Evolutionary conservation across 2,888 invertebrate species (phyloP), one percentile per base, ranked within the genome.

Genomic region (Pseudococcus viburni): DNA sequence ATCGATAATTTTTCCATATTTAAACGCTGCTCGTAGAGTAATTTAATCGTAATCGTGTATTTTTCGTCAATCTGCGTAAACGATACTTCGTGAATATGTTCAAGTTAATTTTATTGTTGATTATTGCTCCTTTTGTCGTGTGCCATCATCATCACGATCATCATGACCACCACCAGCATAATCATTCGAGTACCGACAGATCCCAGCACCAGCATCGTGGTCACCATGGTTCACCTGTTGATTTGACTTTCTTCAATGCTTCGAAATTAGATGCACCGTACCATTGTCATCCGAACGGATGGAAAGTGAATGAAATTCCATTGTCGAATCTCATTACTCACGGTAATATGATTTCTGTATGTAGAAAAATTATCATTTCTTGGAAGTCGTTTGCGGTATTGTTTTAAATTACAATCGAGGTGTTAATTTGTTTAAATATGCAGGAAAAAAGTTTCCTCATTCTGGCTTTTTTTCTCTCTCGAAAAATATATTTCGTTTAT

Each of bases 181-280:
- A 83, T 46, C 80, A 83, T 33, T 46, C 80, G 11, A 83, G 8
- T 83, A n/a, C 19, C 3, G 46, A 42, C 3, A 83, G 46, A 83
- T 83, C 80, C 1, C 22, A 46, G 46, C 2, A 42, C 39, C 80
- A 64, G 22, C 64, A 83, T 46, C 80, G 46, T 46, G 46, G 80
- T 83, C 80, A 19, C 12, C 80, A 83, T 46, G 80, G 80, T 26
- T 48, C 80, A 22, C 88, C 88, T 26, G 48, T 88, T 59, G 88
- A 88, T 39, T 80, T 88, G 26, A 80, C 88, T n/a, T 80, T 83
- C 33, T 46, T 83, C 46, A 93, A 93, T 0, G 94, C 94, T 0
- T 94, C 94, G 0, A 94, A 95, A 90, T 88, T 94, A 7, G 94
- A 94, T 90, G 94, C 94, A 0, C 94, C 94, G 0, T 92, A 92